A percentile compares a stretch with the other conserved stretches of the same genome.
phyloP scores from a whole-genome alignment of 1,140 invertebrate genomes.

The Ceratina calcarata region DNA sequence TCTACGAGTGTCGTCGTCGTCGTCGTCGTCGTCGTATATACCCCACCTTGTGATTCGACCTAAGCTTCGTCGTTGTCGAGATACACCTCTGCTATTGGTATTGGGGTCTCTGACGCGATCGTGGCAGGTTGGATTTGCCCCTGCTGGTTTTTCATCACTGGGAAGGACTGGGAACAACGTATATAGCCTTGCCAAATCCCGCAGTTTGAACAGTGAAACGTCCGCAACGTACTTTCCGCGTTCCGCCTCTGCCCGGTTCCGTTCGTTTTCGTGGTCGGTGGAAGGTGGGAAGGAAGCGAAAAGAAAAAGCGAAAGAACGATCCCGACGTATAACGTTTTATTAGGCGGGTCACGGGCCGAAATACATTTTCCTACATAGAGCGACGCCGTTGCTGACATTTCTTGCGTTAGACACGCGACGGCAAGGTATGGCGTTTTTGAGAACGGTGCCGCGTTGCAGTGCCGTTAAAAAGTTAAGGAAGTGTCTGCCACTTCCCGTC shows the following conservation, averaged over 20 bases:
- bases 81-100: constrained; percentile 40
- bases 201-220: constrained; percentile 5
- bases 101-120: constrained; percentile 62
- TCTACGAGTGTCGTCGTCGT: constrained; percentile 11
- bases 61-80: constrained; percentile 39
- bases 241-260: too few relatives aligned
- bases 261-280: constrained; percentile 13
- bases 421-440: constrained; percentile 73
- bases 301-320: not conserved
- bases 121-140: constrained; percentile 61
- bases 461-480: constrained; percentile 66
- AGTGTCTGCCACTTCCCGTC: constrained; percentile 57
- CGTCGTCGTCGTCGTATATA: too few relatives aligned
- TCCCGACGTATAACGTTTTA: too few relatives aligned
- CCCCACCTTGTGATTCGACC: constrained; percentile 39
- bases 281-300: not conserved
- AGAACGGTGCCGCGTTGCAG: constrained; percentile 71
- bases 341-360: constrained; percentile 2
- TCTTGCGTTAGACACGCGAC: constrained; percentile 28
- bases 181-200: constrained; percentile 15
- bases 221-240: not conserved
- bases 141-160: constrained; percentile 28
- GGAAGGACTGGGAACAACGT: not conserved
- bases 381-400: constrained; percentile 46
- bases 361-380: constrained; percentile 13